Evolutionary conservation across 2,113 vertebrate genomes (phyloP), one percentile per base, ranked within the genome.

Genomic region (Fukomys damarensis): DNA sequence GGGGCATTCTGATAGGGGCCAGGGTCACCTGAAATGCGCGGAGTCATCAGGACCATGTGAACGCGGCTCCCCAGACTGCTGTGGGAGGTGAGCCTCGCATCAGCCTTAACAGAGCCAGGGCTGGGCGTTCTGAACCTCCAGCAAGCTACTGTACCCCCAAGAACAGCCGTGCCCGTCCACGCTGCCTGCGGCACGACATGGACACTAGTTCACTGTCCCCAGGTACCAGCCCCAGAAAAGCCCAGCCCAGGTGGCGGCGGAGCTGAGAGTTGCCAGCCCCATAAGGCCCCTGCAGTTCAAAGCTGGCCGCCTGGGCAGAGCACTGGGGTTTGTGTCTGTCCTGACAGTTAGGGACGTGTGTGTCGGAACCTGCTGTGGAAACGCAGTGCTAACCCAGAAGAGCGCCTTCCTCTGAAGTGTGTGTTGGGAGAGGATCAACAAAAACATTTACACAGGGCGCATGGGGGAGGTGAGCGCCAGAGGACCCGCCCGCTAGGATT

Each of bases 371-470:
- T 82, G 68, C 84, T 89, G 82, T 66, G 92, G 66, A 56, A 70
- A 83, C 10, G 3, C 61, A 35, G n/a, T 1, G 61, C 81, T 46
- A 22, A 93, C 35, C 52, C 54, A 41, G 61, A 56, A 61, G 58
- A 63, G 59, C n/a, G 13, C 43, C 81, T 68, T 93, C 79, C 65
- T 79, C 28, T 72, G 79, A 79, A 70, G 56, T 13, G 22, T 79
- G 30, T 61, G 49, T 77, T 96, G 86, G 68, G 93, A 95, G 38
- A 58, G 82, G 46, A 12, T 97, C 93, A 95, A 93, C 76, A 74
- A 80, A 93, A 97, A 63, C 83, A 92, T 95, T 84, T 76, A 91
- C 83, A 58, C 66, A 76, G 72, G 58, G 49, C 9, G 6, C 3
- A 46, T 35, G 11, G 63, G 7, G 89, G 35, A 86, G 83, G 65